These are phyloP conservation scores for Rhagonycha fulva DNA, from an alignment of 2,888 invertebrate genomes.

Conservation along the genomic window DNA sequence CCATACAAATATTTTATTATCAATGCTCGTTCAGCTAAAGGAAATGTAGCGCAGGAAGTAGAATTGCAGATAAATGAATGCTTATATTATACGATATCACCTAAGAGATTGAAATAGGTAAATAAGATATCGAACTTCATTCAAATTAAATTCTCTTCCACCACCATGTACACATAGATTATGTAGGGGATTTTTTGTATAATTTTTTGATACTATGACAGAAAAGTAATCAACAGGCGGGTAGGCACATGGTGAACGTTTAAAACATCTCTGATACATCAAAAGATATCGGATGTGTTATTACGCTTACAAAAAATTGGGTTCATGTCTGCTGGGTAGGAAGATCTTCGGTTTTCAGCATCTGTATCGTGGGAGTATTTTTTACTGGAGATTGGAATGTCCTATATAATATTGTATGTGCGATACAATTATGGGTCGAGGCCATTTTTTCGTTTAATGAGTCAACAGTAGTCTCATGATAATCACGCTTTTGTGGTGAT, in stretches of 20 bases:
- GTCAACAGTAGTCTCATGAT: background rate
- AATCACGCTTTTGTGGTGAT: background rate
- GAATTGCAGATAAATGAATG: slow-evolving; percentile 30
- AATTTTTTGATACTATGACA: background rate
- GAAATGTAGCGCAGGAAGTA: slow-evolving; percentile 34
- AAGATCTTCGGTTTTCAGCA: background rate
- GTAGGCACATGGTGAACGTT: background rate
- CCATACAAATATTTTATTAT: slow-evolving; percentile 36
- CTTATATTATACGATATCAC: slow-evolving; percentile 1
- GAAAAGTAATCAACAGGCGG: background rate
- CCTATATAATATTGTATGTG: background rate
- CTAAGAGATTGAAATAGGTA: background rate
- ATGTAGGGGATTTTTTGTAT: background rate
- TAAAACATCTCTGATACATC: background rate
- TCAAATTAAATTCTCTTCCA: background rate
- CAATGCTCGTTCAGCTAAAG: slow-evolving; percentile 32
- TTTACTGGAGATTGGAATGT: slow-evolving; percentile 1
- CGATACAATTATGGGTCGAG: slow-evolving; percentile 9
- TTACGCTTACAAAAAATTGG: background rate
- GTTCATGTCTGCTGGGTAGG: background rate
- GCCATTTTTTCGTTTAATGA: slow-evolving; percentile 16
- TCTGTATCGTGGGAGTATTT: background rate
- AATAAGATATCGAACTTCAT: background rate
- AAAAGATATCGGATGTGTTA: background rate
- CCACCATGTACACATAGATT: background rate